Percentiles rank a stretch among this genome's conserved stretches.
Conservation (phyloP, 1,140 invertebrate species). For the Glossosoma conforme region DNA sequence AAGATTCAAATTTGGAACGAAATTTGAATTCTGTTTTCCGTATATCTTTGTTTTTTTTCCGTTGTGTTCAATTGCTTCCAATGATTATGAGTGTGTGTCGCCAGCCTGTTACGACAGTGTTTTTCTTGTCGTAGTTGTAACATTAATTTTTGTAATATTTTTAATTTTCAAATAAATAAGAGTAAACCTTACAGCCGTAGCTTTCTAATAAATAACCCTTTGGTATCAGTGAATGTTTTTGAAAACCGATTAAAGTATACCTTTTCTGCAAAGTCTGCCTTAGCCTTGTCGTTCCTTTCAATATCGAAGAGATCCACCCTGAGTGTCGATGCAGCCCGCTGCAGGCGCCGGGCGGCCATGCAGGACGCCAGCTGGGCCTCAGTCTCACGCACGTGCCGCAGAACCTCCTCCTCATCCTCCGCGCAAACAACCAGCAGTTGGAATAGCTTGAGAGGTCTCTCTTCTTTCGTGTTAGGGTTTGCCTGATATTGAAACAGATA, state of each 20-base stretch:
- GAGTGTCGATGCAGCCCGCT: conserved; percentile 38
- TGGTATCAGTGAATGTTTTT: not conserved
- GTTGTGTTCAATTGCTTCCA: no score
- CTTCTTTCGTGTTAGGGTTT: conserved; percentile 36
- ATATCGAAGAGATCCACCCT: conserved; percentile 44
- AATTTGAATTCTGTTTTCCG: no score
- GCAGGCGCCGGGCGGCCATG: conserved; percentile 35
- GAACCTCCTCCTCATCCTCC: conserved; percentile 38
- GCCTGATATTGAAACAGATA: conserved; percentile 33
- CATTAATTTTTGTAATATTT: no score
- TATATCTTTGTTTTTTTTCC: no score
- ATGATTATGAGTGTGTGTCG: no score
- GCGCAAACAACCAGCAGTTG: conserved; percentile 42
- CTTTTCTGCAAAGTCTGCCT: conserved; percentile 44
- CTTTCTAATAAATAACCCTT: no score
- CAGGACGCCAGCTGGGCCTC: conserved; percentile 43
- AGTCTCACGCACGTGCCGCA: conserved; percentile 40
- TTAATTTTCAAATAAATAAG: no score
- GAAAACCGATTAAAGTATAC: conserved; percentile 29
- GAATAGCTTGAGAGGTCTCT: conserved; percentile 53
- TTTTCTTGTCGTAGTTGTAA: no score
- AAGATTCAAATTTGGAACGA: no score
- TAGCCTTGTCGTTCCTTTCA: conserved; percentile 47
- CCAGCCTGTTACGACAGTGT: no score
- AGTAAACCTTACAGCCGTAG: no score